Conservation (phyloP, 2,888 invertebrate species). For the Eurytoma adleriae region DNA sequence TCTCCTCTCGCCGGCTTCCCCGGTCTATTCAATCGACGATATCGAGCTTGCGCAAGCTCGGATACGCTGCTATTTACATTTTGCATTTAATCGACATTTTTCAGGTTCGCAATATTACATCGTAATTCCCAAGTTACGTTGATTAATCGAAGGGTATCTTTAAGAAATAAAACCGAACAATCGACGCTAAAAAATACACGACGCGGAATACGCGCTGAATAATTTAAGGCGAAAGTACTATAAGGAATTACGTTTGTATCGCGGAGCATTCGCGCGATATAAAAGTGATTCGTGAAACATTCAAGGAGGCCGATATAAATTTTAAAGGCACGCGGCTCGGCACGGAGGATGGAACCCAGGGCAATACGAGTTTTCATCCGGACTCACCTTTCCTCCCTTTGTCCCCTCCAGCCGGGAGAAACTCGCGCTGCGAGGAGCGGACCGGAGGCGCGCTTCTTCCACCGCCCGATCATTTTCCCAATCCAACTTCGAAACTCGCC, state of each 20-base stretch:
- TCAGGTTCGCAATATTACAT: background rate
- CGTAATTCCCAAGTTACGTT: background rate
- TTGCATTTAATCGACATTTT: background rate
- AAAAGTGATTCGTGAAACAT: constrained; percentile 39
- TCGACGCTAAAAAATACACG: background rate
- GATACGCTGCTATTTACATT: background rate
- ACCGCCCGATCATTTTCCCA: constrained; percentile 43
- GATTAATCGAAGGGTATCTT: too few species aligned
- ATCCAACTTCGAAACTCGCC: constrained; percentile 46
- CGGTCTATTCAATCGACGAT: constrained; percentile 21
- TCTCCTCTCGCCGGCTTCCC: constrained; percentile 44
- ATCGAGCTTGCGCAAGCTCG: constrained; percentile 6
- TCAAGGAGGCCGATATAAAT: constrained; percentile 32
- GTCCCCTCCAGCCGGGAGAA: constrained; percentile 20
- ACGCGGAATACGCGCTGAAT: background rate
- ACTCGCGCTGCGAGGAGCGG: constrained; percentile 9
- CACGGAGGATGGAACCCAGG: constrained; percentile 26
- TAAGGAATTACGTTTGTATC: constrained; percentile 1
- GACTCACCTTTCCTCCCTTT: constrained; percentile 9
- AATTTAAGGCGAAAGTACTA: background rate
- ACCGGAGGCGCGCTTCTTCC: constrained; percentile 33
- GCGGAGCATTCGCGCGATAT: constrained; percentile 6
- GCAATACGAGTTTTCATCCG: constrained; percentile 48
- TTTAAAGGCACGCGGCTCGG: constrained; percentile 34
- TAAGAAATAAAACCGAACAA: too few species aligned